These are phyloP conservation scores for Chrysopilus asiliformis DNA, from an alignment of 2,888 invertebrate species.

Conservation along the genomic window DNA sequence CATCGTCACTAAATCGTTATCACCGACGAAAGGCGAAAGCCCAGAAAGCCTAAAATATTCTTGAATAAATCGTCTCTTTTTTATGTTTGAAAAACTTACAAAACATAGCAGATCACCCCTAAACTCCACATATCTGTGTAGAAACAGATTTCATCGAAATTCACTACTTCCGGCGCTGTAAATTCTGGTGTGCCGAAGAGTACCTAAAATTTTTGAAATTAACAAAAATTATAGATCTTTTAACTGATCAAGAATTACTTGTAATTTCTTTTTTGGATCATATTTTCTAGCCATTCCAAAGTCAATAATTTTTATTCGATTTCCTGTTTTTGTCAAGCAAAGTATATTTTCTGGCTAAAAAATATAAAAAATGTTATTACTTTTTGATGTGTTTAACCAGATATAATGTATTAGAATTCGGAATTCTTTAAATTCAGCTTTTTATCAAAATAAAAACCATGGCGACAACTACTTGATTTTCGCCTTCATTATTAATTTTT, in stretches of 20 bases:
- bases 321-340: slow-evolving; percentile 80
- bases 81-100: slow-evolving; percentile 52
- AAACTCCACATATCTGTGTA: slow-evolving; percentile 96
- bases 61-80: neutral
- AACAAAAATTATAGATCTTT: no score
- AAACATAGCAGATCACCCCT: slow-evolving; percentile 86
- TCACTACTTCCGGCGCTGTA: slow-evolving; percentile 78
- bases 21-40: slow-evolving; percentile 90
- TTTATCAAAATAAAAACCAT: no score
- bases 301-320: slow-evolving; percentile 91
- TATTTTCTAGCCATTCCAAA: slow-evolving; percentile 84
- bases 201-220: slow-evolving; percentile 3
- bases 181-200: slow-evolving; percentile 59
- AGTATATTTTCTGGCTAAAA: slow-evolving; percentile 89
- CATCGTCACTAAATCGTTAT: slow-evolving; percentile 87
- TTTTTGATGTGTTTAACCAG: no score
- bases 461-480: no score
- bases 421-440: no score
- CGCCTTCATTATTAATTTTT: no score
- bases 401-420: neutral
- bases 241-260: no score
- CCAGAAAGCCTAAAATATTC: slow-evolving; percentile 58
- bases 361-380: slow-evolving; percentile 5
- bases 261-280: slow-evolving; percentile 73
- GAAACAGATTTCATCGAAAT: slow-evolving; percentile 84